These are phyloP conservation scores for human DNA, from an alignment of 2,113 vertebrate genomes.

Conservation along the genomic window GRCh38 chr9:137395001-137395500, in stretches of 20 bases:
- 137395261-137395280: neutral
- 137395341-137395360: neutral
- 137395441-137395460: neutral
- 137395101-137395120: neutral
- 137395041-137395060: neutral
- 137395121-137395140: neutral
- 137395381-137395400: neutral
- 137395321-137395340: neutral
- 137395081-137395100: neutral
- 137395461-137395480: no score
- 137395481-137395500: no score
- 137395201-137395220: neutral
- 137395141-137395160: neutral
- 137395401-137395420: neutral
- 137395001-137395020: neutral
- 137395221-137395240: neutral
- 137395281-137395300: neutral
- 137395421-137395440: no score
- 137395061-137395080: neutral
- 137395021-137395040: no score
- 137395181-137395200: neutral
- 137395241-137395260: neutral
- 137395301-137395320: neutral
- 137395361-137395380: neutral
- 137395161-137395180: neutral